Evolutionary conservation across 64 coral and sea anemone species (phyloP).

Genomic region (Astreopora myriophthalma): DNA sequence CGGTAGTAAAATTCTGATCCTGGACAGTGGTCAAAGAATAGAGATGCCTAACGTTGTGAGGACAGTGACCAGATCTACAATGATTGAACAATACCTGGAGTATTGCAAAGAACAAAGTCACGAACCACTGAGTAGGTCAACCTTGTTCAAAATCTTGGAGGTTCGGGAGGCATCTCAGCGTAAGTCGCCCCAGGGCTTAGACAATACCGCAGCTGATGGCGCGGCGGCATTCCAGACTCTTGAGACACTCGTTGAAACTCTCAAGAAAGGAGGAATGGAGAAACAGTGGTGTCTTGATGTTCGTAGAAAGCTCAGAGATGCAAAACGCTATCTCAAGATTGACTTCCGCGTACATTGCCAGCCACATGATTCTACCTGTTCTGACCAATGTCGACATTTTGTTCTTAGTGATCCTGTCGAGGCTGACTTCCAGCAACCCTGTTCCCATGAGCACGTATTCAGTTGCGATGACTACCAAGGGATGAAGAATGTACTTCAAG

Average conservation of each 20-base stretch:
- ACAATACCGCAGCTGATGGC: conserved; percentile 67
- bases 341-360: conserved; percentile 72
- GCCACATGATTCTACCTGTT: too few relatives aligned
- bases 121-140: conserved; percentile 56
- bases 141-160: conserved; percentile 59
- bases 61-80: conserved; percentile 36
- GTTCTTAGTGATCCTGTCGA: too few relatives aligned
- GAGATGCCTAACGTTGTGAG: conserved; percentile 53
- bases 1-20: too few relatives aligned
- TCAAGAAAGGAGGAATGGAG: conserved; percentile 60
- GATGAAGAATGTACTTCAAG: too few relatives aligned
- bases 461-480: too few relatives aligned
- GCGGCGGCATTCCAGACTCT: conserved; percentile 52
- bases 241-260: conserved; percentile 46
- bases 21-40: conserved; percentile 46
- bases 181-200: conserved; percentile 62
- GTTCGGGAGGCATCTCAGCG: conserved; percentile 72
- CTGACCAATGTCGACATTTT: too few relatives aligned
- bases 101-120: conserved; percentile 56
- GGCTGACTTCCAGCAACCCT: too few relatives aligned
- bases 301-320: conserved; percentile 4
- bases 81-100: conserved; percentile 41
- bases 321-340: conserved; percentile 69
- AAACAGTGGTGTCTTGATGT: conserved; percentile 50
- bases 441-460: too few relatives aligned